Percentiles rank a stretch among this genome's conserved stretches.
These are phyloP conservation scores for Troilus luridus DNA, from an alignment of 2,888 invertebrate species.

Conservation along the genomic window DNA sequence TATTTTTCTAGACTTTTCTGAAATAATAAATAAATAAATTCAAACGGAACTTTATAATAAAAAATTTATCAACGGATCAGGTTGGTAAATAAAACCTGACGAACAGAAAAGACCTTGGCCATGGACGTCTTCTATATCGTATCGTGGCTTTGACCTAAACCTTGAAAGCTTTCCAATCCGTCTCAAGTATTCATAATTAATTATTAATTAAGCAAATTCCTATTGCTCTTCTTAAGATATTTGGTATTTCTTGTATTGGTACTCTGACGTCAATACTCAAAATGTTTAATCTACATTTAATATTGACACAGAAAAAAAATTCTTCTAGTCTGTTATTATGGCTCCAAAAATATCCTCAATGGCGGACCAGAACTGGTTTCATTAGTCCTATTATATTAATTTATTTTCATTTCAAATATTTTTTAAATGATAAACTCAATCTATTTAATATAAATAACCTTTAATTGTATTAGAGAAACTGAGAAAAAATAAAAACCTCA, in stretches of 20 bases:
- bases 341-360: background rate
- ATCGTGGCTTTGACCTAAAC: background rate
- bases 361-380: background rate
- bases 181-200: background rate
- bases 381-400: too few species aligned
- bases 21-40: too few species aligned
- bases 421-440: too few species aligned
- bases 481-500: too few species aligned
- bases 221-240: background rate
- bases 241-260: background rate
- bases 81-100: too few species aligned
- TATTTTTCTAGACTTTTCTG: too few species aligned
- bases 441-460: too few species aligned
- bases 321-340: background rate
- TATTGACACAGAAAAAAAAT: background rate
- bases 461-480: too few species aligned
- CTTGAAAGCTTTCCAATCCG: background rate
- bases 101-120: background rate
- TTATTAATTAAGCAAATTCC: background rate
- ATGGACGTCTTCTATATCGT: too few species aligned
- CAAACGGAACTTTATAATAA: too few species aligned
- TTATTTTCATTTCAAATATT: too few species aligned
- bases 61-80: too few species aligned
- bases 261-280: background rate
- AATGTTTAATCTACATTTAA: background rate